Evolutionary conservation across 2,888 invertebrate species (phyloP).

Genomic region (Eucera pruinosa): DNA sequence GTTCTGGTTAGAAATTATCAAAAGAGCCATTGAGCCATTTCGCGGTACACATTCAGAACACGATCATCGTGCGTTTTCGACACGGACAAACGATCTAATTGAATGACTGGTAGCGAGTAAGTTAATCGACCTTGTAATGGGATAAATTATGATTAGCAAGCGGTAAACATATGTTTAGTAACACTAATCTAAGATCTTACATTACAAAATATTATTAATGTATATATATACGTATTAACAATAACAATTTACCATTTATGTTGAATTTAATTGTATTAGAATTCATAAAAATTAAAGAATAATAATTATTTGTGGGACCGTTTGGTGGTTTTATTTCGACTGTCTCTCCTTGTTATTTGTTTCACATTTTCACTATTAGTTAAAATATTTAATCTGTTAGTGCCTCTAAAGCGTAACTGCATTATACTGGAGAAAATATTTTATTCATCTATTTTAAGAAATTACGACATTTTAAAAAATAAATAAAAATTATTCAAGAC

Average conservation of each 20-base stretch:
- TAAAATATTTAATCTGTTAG: too few species aligned
- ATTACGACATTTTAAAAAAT: too few species aligned
- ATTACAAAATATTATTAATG: slow-evolving; percentile 72
- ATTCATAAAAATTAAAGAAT: slow-evolving; percentile 76
- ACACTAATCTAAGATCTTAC: slow-evolving; percentile 73
- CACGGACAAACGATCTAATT: slow-evolving; percentile 25
- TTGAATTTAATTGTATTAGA: slow-evolving; percentile 77
- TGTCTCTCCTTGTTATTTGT: too few species aligned
- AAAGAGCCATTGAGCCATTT: not conserved
- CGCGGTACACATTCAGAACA: not conserved
- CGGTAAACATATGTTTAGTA: slow-evolving; percentile 66
- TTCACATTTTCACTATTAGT: too few species aligned
- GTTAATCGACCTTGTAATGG: slow-evolving; percentile 71
- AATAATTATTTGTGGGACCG: slow-evolving; percentile 73
- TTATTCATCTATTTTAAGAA: too few species aligned
- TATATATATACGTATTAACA: slow-evolving; percentile 62
- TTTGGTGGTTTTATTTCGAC: not conserved
- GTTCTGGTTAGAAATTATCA: not conserved
- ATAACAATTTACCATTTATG: slow-evolving; percentile 71
- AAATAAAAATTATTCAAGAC: too few species aligned
- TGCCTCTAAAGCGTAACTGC: too few species aligned
- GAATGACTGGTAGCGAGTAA: slow-evolving; percentile 74
- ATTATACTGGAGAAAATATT: too few species aligned
- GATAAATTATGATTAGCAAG: slow-evolving; percentile 73
- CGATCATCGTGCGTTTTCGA: not conserved